Percentiles rank a stretch among this genome's conserved stretches.
phyloP scores from a whole-genome alignment of 2,113 vertebrate genomes.

The Rattus norvegicus region DNA sequence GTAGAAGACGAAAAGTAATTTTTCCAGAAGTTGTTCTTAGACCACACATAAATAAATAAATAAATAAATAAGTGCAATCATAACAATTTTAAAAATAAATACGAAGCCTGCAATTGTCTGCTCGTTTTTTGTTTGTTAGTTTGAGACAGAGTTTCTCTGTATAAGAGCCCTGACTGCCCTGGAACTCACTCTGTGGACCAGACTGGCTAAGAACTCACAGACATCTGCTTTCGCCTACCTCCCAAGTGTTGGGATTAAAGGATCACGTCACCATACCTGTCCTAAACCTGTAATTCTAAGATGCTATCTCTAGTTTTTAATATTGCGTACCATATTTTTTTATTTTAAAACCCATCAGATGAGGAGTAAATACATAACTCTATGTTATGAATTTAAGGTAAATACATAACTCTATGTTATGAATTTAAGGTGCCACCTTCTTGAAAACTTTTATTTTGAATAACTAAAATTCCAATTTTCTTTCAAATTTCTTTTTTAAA shows the following conservation, averaged over 20 bases:
- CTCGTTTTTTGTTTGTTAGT: neutral
- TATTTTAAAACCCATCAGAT: constrained; percentile 20
- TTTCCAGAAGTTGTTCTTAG: neutral
- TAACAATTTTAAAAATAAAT: neutral
- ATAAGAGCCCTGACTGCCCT: neutral
- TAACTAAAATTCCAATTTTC: constrained; percentile 28
- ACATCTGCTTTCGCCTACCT: neutral
- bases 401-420: too few relatives aligned
- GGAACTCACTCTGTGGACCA: neutral
- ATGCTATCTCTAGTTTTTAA: constrained; percentile 7
- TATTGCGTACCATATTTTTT: neutral
- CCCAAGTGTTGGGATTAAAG: neutral
- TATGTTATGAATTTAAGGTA: constrained; percentile 37
- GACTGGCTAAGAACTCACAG: neutral
- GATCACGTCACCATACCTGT: neutral
- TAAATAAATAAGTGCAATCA: neutral
- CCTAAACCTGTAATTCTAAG: constrained; percentile 17
- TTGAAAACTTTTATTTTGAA: constrained; percentile 45
- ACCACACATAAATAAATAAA: neutral
- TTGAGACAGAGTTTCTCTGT: neutral
- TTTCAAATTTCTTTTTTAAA: constrained; percentile 45
- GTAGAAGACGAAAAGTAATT: neutral
- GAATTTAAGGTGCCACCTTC: constrained; percentile 28
- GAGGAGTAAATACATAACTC: constrained; percentile 5
- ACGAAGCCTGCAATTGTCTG: constrained; percentile 1